Evolutionary conservation across 2,797 vertebrate species (phyloP).

Genomic region (Gephyroberyx darwinii): DNA sequence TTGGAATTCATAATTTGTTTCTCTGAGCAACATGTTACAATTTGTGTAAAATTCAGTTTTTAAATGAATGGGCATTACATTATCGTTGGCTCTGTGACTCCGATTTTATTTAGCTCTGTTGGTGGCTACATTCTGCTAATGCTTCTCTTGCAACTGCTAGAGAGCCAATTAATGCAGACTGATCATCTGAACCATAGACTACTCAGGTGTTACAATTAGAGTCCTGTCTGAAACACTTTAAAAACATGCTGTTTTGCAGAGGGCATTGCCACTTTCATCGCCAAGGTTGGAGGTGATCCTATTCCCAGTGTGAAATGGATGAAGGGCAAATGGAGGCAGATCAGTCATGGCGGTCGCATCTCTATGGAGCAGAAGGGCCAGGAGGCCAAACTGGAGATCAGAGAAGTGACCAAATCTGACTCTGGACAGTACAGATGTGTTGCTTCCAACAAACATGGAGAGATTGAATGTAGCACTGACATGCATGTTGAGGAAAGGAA

Average conservation of each 20-base stretch:
- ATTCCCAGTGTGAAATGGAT: constrained; percentile 98
- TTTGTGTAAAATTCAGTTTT: no score
- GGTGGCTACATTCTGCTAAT: background rate
- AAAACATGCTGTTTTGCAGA: constrained; percentile 64
- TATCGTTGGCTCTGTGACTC: background rate
- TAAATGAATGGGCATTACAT: background rate
- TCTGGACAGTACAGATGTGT: constrained; percentile 95
- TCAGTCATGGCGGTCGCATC: constrained; percentile 93
- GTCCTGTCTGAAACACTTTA: background rate
- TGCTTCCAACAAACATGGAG: constrained; percentile 92
- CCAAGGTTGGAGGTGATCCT: constrained; percentile 97
- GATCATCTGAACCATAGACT: background rate
- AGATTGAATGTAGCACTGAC: constrained; percentile 91
- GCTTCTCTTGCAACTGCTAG: background rate
- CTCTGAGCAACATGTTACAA: background rate
- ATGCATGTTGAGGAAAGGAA: constrained; percentile 92
- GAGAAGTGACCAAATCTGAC: constrained; percentile 93
- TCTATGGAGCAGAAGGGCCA: constrained; percentile 91
- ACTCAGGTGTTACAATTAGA: background rate
- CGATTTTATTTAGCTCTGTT: background rate
- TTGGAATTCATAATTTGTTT: background rate
- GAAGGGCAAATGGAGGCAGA: constrained; percentile 98
- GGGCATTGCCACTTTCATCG: constrained; percentile 90
- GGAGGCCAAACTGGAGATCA: constrained; percentile 93
- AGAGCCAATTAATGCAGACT: no score